phyloP scores from a whole-genome alignment of 2,113 vertebrate genomes.

The Corythornis madagascariensis region DNA sequence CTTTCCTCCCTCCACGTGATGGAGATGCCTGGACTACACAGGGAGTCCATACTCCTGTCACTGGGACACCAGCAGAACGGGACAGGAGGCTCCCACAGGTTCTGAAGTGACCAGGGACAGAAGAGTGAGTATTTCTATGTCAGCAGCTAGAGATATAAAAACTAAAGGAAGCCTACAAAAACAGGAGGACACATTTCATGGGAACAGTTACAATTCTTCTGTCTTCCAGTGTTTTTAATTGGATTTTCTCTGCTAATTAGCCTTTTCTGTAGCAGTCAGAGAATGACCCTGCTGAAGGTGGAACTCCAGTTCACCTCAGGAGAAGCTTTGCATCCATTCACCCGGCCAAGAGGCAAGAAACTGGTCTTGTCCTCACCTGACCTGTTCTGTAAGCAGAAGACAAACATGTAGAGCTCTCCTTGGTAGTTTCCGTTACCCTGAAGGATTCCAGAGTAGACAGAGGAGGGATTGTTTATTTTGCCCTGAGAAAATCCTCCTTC shows the following conservation, averaged over 20 bases:
- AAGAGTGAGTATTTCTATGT: not conserved
- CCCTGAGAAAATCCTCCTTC: not conserved
- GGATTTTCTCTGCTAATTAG: not conserved
- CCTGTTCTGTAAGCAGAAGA: not conserved
- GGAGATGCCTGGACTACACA: too few relatives aligned
- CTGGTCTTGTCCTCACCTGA: not conserved
- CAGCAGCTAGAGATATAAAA: not conserved
- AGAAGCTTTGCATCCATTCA: not conserved
- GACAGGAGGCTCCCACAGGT: not conserved
- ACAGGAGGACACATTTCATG: not conserved
- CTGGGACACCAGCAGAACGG: not conserved
- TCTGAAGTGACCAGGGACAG: not conserved
- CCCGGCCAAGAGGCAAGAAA: not conserved
- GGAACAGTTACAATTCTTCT: not conserved
- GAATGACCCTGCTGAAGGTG: not conserved
- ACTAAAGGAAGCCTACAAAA: not conserved
- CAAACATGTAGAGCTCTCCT: not conserved
- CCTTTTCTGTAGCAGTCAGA: not conserved
- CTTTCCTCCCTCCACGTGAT: not conserved
- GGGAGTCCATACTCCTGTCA: not conserved
- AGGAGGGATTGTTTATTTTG: not conserved
- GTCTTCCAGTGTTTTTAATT: not conserved
- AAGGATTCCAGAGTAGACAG: not conserved
- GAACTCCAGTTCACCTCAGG: not conserved
- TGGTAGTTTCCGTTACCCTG: rapidly evolving